phyloP scores from a whole-genome alignment of 2,888 invertebrate genomes.

The Calliphora vomitoria region DNA sequence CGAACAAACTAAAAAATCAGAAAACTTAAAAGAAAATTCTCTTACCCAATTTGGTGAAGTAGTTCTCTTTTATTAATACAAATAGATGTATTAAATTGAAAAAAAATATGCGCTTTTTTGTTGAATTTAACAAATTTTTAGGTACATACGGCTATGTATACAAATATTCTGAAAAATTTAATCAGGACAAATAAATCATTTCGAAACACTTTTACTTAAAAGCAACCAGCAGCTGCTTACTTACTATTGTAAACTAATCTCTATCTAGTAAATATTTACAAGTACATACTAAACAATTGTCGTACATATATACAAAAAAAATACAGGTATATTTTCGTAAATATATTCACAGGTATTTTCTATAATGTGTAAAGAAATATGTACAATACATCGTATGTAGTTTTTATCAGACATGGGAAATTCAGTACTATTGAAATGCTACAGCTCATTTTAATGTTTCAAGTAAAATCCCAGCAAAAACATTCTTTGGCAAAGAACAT shows the following conservation, averaged over 20 bases:
- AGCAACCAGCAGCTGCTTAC: slow-evolving; percentile 2
- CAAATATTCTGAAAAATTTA: background rate
- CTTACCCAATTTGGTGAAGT: too few species aligned
- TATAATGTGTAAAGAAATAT: background rate
- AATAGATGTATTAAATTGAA: too few species aligned
- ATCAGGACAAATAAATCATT: background rate
- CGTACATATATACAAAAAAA: background rate
- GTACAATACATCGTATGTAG: too few species aligned
- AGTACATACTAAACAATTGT: background rate
- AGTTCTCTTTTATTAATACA: too few species aligned
- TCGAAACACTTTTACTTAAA: background rate
- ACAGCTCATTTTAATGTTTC: too few species aligned
- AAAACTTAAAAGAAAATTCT: too few species aligned
- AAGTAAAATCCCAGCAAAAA: too few species aligned
- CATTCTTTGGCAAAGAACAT: too few species aligned
- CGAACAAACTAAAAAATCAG: too few species aligned
- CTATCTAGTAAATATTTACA: background rate
- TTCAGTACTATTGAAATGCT: background rate
- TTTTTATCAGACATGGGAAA: slow-evolving; percentile 4
- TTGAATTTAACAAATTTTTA: too few species aligned
- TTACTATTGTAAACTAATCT: background rate
- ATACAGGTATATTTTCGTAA: background rate
- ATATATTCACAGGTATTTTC: slow-evolving; percentile 26
- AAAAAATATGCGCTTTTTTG: too few species aligned
- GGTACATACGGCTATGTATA: too few species aligned